Evolutionary conservation across 1,140 invertebrate species (phyloP), one percentile per base, ranked within the genome.

Genomic region (Fopius arisanus): DNA sequence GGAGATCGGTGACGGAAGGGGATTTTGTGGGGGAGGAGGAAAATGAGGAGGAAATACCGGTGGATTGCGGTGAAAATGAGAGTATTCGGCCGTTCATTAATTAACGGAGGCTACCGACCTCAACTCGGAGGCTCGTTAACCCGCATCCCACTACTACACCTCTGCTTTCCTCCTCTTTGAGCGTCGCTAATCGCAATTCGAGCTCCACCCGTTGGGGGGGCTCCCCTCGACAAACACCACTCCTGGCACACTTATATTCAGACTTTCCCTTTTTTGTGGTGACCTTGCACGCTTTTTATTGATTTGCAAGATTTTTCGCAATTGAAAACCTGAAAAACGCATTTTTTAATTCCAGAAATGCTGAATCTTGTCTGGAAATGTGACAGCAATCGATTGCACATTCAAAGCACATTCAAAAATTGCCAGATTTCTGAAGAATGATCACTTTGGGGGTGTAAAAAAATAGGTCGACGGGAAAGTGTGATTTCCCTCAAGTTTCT

Each of bases 1-100:
- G 12, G 51, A n/a, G 16, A 66, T 28, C 12, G n/a, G 3, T 5
- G n/a, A 48, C 43, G 3, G 16, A 33, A 5, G 37, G 16, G n/a
- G 67, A 19, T 51, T 67, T 21, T 37, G 29, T n/a, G 23, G 43
- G 23, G 28, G 33, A 19, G 12, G 31, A 37, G 21, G 5, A 63
- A 26, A 21, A 12, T 19, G 59, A 66, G 28, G 66, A 59, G 63
- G 33, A 73, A 14, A 23, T 54, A 21, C 5, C 33, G 51, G 40
- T 65, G 40, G 70, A 72, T 66, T 66, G 59, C n/a, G 63, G 67
- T 19, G 72, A 74, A 74, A 74, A 69, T 69, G 66, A 74, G 31
- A 74, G 72, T 74, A 73, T 73, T 74, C 59, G 54, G 41, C 40
- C 37, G 67, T 68, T 69, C 66, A 68, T 74, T 74, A 74, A 73